These are phyloP conservation scores for Yponomeuta malinellus DNA, from an alignment of 2,888 invertebrate species.

Conservation along the genomic window DNA sequence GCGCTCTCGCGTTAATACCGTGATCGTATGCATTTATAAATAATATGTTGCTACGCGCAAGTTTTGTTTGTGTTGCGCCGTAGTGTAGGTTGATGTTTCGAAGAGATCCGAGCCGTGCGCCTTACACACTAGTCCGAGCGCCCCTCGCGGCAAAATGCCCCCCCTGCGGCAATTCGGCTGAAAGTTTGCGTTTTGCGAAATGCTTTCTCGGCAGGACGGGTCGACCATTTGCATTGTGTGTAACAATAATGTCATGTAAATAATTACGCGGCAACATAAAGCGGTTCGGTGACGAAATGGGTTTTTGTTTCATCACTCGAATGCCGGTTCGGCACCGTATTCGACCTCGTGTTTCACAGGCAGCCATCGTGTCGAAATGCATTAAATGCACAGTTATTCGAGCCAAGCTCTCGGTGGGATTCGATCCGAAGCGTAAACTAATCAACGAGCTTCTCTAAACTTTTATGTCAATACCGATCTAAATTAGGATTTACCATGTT, in stretches of 20 bases:
- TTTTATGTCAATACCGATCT: constrained; percentile 18
- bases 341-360: constrained; percentile 69
- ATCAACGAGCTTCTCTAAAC: constrained; percentile 25
- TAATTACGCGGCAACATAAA: constrained; percentile 66
- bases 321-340: constrained; percentile 58
- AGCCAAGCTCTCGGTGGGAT: constrained; percentile 40
- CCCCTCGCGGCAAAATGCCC: background rate
- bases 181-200: constrained; percentile 4
- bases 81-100: too few relatives aligned
- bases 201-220: constrained; percentile 1
- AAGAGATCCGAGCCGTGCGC: too few relatives aligned
- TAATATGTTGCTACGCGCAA: background rate
- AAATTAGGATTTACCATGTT: constrained; percentile 6
- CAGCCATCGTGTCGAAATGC: constrained; percentile 72
- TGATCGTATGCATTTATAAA: constrained; percentile 3
- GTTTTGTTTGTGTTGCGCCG: background rate
- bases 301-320: constrained; percentile 66
- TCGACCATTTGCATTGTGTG: background rate
- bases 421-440: constrained; percentile 51
- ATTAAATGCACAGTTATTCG: constrained; percentile 67
- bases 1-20: constrained; percentile 20
- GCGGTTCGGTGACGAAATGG: constrained; percentile 64
- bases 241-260: constrained; percentile 66
- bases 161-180: background rate
- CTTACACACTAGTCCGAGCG: background rate